Conservation (phyloP, 2,888 invertebrate genomes). For the Cylloceria caligata region DNA sequence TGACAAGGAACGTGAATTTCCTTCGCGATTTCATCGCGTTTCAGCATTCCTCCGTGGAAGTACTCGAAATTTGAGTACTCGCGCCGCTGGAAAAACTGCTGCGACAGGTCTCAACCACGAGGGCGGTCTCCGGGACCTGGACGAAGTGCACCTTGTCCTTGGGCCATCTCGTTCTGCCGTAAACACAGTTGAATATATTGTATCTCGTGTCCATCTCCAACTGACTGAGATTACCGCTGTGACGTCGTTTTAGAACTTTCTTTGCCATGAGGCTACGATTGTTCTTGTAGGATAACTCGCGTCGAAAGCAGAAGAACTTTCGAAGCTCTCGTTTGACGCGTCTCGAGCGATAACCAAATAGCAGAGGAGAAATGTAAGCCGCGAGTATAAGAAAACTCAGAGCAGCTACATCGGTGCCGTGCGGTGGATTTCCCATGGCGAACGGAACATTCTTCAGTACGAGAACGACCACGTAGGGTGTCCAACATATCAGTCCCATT, state of each 20-base stretch:
- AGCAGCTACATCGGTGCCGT: conserved; percentile 76
- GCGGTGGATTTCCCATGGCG: conserved; percentile 60
- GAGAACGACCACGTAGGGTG: conserved; percentile 85
- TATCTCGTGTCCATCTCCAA: conserved; percentile 79
- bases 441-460: conserved; percentile 85
- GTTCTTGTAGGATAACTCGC: conserved; percentile 82
- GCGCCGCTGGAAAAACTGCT: conserved; percentile 88
- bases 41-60: conserved; percentile 86
- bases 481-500: conserved; percentile 88
- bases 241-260: conserved; percentile 81
- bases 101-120: conserved; percentile 87
- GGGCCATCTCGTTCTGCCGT: conserved; percentile 81
- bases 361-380: conserved; percentile 89
- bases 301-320: conserved; percentile 85
- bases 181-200: conserved; percentile 83
- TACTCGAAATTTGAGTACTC: conserved; percentile 88
- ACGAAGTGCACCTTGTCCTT: conserved; percentile 85
- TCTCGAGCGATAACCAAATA: conserved; percentile 91
- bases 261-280: conserved; percentile 85
- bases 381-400: conserved; percentile 86
- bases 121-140: conserved; percentile 86
- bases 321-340: conserved; percentile 87
- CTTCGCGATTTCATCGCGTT: conserved; percentile 12
- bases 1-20: not conserved
- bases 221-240: conserved; percentile 78